phyloP scores from a whole-genome alignment of 2,888 invertebrate genomes.

The Dasysyrphus albostriatus region DNA sequence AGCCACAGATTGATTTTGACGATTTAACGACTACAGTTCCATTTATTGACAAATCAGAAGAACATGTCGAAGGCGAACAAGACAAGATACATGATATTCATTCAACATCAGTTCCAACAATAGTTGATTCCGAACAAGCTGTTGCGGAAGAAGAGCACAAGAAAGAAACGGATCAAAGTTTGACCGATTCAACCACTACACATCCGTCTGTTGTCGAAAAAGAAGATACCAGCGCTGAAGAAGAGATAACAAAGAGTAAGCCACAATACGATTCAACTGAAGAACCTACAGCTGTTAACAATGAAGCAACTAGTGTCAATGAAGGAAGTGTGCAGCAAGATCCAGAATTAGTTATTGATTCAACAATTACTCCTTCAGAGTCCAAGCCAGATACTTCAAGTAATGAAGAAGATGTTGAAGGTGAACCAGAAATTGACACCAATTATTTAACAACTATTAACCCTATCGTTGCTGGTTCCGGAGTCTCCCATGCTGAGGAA shows the following conservation, averaged over 20 bases:
- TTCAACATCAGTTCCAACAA: constrained; percentile 1
- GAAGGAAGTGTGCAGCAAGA: not conserved
- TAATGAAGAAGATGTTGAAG: constrained; percentile 11
- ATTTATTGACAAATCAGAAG: not conserved
- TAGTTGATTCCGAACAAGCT: not conserved
- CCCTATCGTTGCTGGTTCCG: not conserved
- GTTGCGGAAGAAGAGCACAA: not conserved
- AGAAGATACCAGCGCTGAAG: constrained; percentile 46
- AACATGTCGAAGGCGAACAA: not conserved
- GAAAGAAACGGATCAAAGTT: constrained; percentile 52
- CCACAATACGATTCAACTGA: constrained; percentile 14
- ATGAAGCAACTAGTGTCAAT: constrained; percentile 60
- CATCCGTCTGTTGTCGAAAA: not conserved
- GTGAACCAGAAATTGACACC: constrained; percentile 15
- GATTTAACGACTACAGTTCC: constrained; percentile 40
- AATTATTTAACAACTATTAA: constrained; percentile 46
- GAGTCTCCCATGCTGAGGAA: constrained; percentile 66
- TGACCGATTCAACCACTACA: not conserved
- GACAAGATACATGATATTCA: not conserved
- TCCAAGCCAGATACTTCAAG: constrained; percentile 43
- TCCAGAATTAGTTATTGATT: not conserved
- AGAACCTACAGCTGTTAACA: constrained; percentile 11
- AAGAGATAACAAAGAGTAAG: constrained; percentile 4
- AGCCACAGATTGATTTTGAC: constrained; percentile 71
- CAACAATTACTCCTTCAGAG: constrained; percentile 38